Evolutionary conservation across 2,888 invertebrate genomes (phyloP), one percentile per base, ranked within the genome.

Genomic region (Uloborus plumipes): DNA sequence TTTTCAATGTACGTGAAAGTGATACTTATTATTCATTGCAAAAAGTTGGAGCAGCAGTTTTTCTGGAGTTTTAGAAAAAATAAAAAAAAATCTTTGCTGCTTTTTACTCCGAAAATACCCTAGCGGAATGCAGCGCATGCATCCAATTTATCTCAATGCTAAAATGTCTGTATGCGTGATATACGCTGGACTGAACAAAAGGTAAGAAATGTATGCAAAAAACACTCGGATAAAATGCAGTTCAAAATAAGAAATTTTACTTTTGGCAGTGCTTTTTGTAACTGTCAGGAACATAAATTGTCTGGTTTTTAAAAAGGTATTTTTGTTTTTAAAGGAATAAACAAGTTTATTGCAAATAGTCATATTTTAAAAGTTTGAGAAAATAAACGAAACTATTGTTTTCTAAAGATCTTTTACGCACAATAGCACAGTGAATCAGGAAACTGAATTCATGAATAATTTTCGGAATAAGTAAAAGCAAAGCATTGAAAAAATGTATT

Each of bases 1-100:
- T 51, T 69, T 49, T 69, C 20, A 55, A 58, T 70, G 51, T 70
- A 71, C 77, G 77, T 71, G 77, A 78, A 78, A 67, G 71, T 71
- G 70, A 78, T 78, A 78, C 77, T 78, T 78, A 78, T 78, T 78
- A 78, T 78, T 78, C 77, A 78, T 78, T 78, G 64, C 18, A 51
- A 26, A 71, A 76, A 69, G 64, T 70, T 71, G 77, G 70, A 62
- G 64, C 16, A 50, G 69, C 16, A 71, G 61, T 22, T 61, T 65
- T 67, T 66, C 49, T 15, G 20, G 39, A 55, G 55, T 55, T 55
- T n/a, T 16, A 16, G 9, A 11, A n/a, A 55, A 55, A 39, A 16
- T 1, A 11, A n/a, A 55, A 55, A 39, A 39, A 39, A 39, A 39
- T 39, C 39, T 47, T 55, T 66, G 51, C 62, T 64, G 16, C 55